Conservation (phyloP, 2,888 invertebrate species). For the Rotaria socialis region DNA sequence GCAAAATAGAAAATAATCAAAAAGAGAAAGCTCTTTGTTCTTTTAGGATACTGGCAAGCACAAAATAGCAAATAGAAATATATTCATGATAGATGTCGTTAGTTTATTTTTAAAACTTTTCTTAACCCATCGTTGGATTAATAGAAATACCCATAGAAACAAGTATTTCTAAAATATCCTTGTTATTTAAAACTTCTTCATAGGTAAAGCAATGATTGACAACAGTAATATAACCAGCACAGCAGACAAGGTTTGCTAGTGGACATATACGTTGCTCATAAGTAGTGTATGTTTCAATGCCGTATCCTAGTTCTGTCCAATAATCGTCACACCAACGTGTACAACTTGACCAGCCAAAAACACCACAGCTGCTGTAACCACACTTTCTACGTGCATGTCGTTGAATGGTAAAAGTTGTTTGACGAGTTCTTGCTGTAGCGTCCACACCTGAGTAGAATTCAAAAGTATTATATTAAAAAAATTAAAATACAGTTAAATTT, state of each 20-base stretch:
- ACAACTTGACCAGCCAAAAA: conserved; percentile 24
- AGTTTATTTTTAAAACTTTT: background rate
- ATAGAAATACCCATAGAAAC: background rate
- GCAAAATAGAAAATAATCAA: background rate
- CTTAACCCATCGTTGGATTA: conserved; percentile 16
- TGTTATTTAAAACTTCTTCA: conserved; percentile 28
- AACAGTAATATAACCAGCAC: conserved; percentile 19
- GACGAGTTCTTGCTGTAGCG: background rate
- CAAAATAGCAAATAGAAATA: background rate
- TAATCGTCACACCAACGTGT: conserved; percentile 11
- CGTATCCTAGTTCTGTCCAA: background rate
- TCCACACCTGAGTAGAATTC: background rate
- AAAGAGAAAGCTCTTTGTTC: conserved; percentile 28
- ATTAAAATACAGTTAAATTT: background rate
- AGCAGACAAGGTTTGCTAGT: background rate
- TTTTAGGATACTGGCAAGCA: background rate
- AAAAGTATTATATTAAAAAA: background rate
- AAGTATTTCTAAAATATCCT: background rate
- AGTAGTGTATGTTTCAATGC: background rate
- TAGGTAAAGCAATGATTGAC: conserved; percentile 26
- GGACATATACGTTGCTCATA: background rate
- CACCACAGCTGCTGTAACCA: background rate
- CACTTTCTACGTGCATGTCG: background rate
- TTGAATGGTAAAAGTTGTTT: background rate
- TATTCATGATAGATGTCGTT: background rate